Conservation (phyloP, 1,140 invertebrate species). For the Cherax destructor region DNA sequence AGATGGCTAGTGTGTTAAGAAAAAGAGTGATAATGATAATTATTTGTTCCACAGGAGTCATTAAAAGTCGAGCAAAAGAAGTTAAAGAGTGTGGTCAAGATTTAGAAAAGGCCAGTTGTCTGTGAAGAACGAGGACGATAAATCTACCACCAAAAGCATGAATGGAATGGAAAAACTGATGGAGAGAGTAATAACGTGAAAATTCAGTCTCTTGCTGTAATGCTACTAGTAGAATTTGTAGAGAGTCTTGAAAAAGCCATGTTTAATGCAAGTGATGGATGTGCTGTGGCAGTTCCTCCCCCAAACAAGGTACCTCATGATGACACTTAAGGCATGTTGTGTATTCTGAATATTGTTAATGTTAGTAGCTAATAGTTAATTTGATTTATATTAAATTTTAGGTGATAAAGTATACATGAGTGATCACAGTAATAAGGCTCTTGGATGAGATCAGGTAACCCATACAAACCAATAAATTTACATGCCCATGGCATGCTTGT, state of each 20-base stretch:
- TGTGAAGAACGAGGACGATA: constrained; percentile 79
- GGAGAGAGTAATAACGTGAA: constrained; percentile 13
- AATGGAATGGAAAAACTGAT: constrained; percentile 55
- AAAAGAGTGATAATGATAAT: constrained; percentile 1
- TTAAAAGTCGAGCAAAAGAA: constrained; percentile 84
- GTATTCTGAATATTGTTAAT: too few species aligned
- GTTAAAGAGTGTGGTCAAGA: constrained; percentile 76
- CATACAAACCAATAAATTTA: too few species aligned
- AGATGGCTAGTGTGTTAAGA: too few species aligned
- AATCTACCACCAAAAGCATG: constrained; percentile 14
- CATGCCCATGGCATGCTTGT: too few species aligned
- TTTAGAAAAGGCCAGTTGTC: constrained; percentile 78
- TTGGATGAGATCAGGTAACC: too few species aligned
- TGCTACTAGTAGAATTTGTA: constrained; percentile 90
- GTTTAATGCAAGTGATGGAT: constrained; percentile 95
- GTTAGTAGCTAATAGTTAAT: too few species aligned
- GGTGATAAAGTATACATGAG: not conserved
- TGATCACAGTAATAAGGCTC: not conserved
- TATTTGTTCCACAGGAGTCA: constrained; percentile 76
- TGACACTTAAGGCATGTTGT: too few species aligned
- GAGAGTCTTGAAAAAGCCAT: constrained; percentile 94
- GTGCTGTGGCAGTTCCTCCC: constrained; percentile 84
- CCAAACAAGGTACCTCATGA: constrained; percentile 79
- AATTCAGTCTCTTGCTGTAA: constrained; percentile 49
- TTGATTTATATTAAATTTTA: not conserved